Evolutionary conservation across 2,888 invertebrate genomes (phyloP), one percentile per base, ranked within the genome.

Genomic region (Eilema depressum): DNA sequence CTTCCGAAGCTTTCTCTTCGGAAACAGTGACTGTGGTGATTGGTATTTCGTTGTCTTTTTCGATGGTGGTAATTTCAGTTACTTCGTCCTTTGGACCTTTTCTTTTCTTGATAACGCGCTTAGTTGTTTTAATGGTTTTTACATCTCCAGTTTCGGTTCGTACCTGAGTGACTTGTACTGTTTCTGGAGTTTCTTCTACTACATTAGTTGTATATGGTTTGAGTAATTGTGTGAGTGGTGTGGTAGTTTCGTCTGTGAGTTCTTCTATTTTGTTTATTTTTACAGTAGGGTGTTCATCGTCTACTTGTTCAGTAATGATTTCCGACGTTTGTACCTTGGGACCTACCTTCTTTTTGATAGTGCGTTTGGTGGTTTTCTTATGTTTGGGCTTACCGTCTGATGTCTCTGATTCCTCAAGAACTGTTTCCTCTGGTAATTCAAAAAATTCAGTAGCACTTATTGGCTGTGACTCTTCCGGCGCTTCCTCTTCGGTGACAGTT

Each of bases 311-410:
- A 25, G 66, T 56, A 11, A 59, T 8, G 59, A 67, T 67, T 67
- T 60, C 28, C 28, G 67, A 61, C 0, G 61, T 67, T 67, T 47
- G 41, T 8, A 61, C 11, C n/a, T 61, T 67, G 3, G 41, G 61
- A 26, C 67, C 91, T 41, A 86, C 79, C 74, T 88, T 83, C 78
- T 87, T 83, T 70, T 89, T 90, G 47, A 86, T 87, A 0, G 81
- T 79, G 70, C 75, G 70, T 86, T 83, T 70, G 75, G 78, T 60
- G 63, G 79, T 91, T 68, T 69, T 76, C 53, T 73, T 76, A 0
- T 75, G 65, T 66, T 69, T 76, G 3, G 56, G 41, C 75, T 77
- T 76, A 75, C 79, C 82, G 0, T 80, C 77, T 10, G 57, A 69
- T 11, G 66, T 75, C 4, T 41, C 47, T 0, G 65, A 56, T 57